These are phyloP conservation scores for Bos indicus DNA, from an alignment of 2,113 vertebrate genomes.

Conservation along the genomic window DNA sequence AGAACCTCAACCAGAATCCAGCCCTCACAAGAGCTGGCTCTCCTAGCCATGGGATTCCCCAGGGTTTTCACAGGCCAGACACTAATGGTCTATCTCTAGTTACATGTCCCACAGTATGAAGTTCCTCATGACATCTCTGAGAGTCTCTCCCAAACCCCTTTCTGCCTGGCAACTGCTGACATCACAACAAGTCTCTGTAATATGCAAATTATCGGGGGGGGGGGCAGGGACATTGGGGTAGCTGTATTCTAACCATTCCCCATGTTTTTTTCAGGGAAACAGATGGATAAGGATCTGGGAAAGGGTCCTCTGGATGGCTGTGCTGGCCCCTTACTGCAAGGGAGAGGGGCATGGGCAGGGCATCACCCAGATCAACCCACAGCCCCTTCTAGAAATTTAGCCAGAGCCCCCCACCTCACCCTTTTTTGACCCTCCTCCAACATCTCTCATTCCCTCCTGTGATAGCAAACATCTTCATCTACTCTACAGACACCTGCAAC, in stretches of 20 bases:
- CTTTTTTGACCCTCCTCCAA: neutral
- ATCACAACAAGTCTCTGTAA: constrained; percentile 6
- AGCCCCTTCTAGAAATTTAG: neutral
- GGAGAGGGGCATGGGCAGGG: neutral
- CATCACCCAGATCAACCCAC: neutral
- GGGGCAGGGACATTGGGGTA: neutral
- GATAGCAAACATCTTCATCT: fast-evolving
- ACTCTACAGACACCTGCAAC: neutral
- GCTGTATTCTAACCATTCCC: neutral
- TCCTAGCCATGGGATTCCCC: neutral
- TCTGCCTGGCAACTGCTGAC: constrained; percentile 75
- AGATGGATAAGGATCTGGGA: neutral
- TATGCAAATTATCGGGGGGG: neutral
- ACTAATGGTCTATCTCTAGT: neutral
- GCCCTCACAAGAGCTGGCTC: neutral
- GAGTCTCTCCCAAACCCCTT: neutral
- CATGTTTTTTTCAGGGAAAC: neutral
- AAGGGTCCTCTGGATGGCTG: neutral
- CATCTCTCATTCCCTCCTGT: neutral
- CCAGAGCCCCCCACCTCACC: neutral
- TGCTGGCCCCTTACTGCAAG: neutral
- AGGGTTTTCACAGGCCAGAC: neutral
- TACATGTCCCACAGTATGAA: neutral
- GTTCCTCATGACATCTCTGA: neutral
- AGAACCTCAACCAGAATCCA: neutral